phyloP scores from a whole-genome alignment of 2,797 vertebrate species.

The Pteronotus mesoamericanus region DNA sequence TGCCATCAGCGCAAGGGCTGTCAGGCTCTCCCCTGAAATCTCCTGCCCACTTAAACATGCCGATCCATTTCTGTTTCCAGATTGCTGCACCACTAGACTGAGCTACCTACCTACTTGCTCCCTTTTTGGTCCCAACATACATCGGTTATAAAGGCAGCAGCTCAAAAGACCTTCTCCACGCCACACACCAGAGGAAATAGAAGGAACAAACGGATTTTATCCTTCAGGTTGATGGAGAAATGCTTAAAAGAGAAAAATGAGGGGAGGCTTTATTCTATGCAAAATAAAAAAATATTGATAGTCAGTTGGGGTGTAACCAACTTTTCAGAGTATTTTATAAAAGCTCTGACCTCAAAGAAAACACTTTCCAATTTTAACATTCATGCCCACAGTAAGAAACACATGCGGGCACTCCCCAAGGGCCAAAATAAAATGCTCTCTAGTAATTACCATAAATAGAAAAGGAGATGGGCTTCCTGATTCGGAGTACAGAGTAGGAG shows the following conservation, averaged over 20 bases:
- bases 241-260: background rate
- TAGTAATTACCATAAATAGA: conserved; percentile 68
- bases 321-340: conserved; percentile 37
- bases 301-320: background rate
- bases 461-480: conserved; percentile 47
- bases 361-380: conserved; percentile 54
- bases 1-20: background rate
- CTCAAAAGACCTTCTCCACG: background rate
- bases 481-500: conserved; percentile 13
- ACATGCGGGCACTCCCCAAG: background rate
- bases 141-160: background rate
- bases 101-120: background rate
- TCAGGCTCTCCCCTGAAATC: background rate
- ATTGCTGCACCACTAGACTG: background rate
- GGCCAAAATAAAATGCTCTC: conserved; percentile 60
- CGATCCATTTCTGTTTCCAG: background rate
- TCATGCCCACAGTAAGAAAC: conserved; percentile 49
- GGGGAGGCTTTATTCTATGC: background rate
- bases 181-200: background rate
- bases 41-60: background rate
- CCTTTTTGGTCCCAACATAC: background rate
- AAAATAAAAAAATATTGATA: background rate
- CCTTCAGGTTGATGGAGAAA: background rate
- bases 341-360: conserved; percentile 54
- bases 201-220: background rate